Percentiles rank a stretch among this genome's conserved stretches.
These are phyloP conservation scores for Taurulus bubalis DNA, from an alignment of 2,113 vertebrate species.

Conservation along the genomic window DNA sequence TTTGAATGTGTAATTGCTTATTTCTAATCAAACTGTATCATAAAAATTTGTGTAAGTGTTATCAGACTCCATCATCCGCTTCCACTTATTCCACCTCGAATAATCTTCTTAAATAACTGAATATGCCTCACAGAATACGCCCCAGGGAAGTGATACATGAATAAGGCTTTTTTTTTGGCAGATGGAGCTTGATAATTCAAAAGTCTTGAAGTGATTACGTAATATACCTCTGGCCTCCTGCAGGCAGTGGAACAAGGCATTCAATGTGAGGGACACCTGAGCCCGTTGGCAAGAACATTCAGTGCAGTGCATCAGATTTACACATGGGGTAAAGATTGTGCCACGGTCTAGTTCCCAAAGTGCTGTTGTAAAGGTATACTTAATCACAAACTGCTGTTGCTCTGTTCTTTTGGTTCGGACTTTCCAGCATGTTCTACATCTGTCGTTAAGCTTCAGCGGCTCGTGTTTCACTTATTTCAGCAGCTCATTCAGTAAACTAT, in stretches of 20 bases:
- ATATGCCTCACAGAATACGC: background rate
- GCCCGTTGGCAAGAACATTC: slow-evolving; percentile 24
- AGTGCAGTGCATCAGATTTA: slow-evolving; percentile 13
- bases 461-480: background rate
- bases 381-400: slow-evolving; percentile 1
- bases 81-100: background rate
- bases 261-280: slow-evolving; percentile 36
- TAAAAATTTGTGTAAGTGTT: background rate
- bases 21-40: slow-evolving; percentile 23
- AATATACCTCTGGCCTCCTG: background rate
- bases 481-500: background rate
- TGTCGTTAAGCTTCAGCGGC: background rate
- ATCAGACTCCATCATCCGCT: background rate
- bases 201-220: slow-evolving; percentile 20
- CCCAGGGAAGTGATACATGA: background rate
- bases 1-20: slow-evolving; percentile 29
- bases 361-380: background rate
- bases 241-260: background rate
- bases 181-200: slow-evolving; percentile 7
- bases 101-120: background rate
- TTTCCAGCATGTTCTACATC: background rate
- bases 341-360: slow-evolving; percentile 23
- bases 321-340: background rate
- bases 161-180: background rate
- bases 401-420: background rate